Base-by-base conservation (phyloP, 2,888 invertebrate species). In the Antitype chi region DNA sequence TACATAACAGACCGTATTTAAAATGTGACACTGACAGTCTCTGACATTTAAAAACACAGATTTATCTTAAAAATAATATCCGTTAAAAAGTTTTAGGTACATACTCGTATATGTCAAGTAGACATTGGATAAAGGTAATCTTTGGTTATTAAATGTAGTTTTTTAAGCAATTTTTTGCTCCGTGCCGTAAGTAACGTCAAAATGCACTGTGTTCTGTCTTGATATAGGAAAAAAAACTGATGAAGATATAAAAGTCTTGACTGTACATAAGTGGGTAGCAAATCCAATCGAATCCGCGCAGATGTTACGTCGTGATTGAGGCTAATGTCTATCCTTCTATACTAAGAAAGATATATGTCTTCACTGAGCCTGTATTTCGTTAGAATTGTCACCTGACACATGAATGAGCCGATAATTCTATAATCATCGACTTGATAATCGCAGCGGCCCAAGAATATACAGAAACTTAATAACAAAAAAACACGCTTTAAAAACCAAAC, bases 281-380 rank as follows among this genome's bases (percentile, higher is more conserved):
- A 52, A 64, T 23, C 13, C 52, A 80, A 73, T 80, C 55, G 49
- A 72, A 78, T 64, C 32, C 28, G 32, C 13, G 32, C 80, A 78
- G 73, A 80, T 78, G 80, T 80, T 72, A 80, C 74, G 8, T 52
- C 57, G 43, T 78, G 43, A 78, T 63, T 80, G n/a, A 72, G 43
- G 80, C 55, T 80, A 80, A 78, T 78, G 80, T 72, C 38, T 80
- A 63, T 55, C 43, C 23, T 52, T 63, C 13, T 52, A 57, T 77
- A 68, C 52, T 64, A 38, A 52, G 28, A 43, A 64, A 52, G 0
- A 59, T 76, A 59, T 76, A 57, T n/a, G 25, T 57, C 5, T 74
- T 23, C 17, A 3, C 23, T 38, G 20, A 17, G 8, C n/a, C n/a
- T 55, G n/a, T 71, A 13, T n/a, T 55, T 28, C 8, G 15, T 55